phyloP scores from a whole-genome alignment of 2,888 invertebrate species.

The Teinopalpus imperialis region DNA sequence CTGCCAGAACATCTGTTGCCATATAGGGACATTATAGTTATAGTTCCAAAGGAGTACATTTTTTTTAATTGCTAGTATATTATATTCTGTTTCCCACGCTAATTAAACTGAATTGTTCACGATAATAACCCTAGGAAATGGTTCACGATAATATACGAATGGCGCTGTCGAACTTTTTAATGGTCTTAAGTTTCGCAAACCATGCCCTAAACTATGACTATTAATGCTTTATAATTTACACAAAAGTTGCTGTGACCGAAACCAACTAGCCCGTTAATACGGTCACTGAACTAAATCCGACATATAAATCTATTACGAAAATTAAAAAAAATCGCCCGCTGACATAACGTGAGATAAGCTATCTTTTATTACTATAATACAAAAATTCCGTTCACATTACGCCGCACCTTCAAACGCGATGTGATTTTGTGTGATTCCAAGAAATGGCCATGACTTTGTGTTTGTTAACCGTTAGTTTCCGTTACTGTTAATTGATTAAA shows the following conservation, averaged over 20 bases:
- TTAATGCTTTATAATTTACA: no score
- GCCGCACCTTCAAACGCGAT: slow-evolving; percentile 24
- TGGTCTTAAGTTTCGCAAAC: no score
- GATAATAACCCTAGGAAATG: no score
- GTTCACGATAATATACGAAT: no score
- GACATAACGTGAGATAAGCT: slow-evolving; percentile 29
- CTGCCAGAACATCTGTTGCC: no score
- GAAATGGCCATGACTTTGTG: slow-evolving; percentile 38
- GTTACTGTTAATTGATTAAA: slow-evolving; percentile 36
- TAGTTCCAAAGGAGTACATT: no score
- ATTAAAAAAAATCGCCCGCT: slow-evolving; percentile 31
- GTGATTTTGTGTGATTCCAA: slow-evolving; percentile 5
- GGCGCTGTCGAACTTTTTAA: no score
- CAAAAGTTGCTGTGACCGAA: slow-evolving; percentile 44
- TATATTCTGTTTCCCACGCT: no score
- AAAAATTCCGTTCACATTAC: slow-evolving; percentile 21
- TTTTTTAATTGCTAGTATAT: no score
- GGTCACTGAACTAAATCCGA: slow-evolving; percentile 37
- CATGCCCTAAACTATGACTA: no score
- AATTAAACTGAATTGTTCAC: no score
- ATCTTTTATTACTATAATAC: slow-evolving; percentile 28
- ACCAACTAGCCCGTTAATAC: slow-evolving; percentile 39
- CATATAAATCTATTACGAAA: slow-evolving; percentile 37
- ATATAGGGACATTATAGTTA: no score
- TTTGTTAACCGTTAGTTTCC: slow-evolving; percentile 48